Conservation (phyloP, 2,797 vertebrate species). For the Denticeps clupeoides region DNA sequence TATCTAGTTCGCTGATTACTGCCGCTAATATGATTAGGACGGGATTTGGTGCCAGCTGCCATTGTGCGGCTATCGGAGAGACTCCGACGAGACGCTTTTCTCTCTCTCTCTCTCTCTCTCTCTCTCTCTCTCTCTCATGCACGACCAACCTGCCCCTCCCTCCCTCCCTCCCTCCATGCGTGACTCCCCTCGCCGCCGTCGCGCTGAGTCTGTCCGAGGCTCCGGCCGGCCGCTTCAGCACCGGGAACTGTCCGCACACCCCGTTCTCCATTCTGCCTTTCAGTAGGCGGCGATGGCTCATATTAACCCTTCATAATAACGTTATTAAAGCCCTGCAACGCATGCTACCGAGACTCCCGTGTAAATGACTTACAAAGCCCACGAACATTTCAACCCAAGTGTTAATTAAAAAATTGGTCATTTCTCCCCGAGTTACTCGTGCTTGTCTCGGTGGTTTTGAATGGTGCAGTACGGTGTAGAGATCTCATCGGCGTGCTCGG, state of each 20-base stretch:
- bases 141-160: not conserved
- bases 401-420: too few relatives aligned
- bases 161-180: constrained; percentile 1
- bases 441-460: too few relatives aligned
- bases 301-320: too few relatives aligned
- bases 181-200: not conserved
- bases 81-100: constrained; percentile 23
- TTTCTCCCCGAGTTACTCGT: too few relatives aligned
- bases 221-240: constrained; percentile 57
- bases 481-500: too few relatives aligned
- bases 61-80: constrained; percentile 46
- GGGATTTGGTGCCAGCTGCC: constrained; percentile 57
- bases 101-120: constrained; percentile 26
- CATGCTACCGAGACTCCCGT: too few relatives aligned
- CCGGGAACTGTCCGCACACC: constrained; percentile 62
- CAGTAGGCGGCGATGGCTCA: not conserved
- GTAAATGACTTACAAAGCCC: too few relatives aligned
- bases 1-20: too few relatives aligned
- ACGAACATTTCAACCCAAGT: too few relatives aligned
- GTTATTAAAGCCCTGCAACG: too few relatives aligned
- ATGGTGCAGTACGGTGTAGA: too few relatives aligned
- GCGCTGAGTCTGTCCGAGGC: not conserved
- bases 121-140: not conserved
- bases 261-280: not conserved
- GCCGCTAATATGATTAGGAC: constrained; percentile 70